Evolutionary conservation across 1,140 invertebrate genomes (phyloP), one percentile per base, ranked within the genome.

Genomic region (Drosophila nebulosa): DNA sequence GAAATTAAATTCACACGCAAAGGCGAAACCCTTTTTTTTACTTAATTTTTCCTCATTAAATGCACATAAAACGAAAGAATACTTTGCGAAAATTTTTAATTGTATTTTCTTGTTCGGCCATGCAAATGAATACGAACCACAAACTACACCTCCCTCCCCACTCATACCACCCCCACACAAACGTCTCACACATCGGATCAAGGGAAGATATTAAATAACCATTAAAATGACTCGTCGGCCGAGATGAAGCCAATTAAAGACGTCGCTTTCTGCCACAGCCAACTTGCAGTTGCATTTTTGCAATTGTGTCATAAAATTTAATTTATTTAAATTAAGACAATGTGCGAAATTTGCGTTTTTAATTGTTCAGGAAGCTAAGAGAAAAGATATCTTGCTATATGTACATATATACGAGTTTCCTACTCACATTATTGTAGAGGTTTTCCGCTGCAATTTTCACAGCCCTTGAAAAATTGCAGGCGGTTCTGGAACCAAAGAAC

Each of bases 301-400:
- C 74, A 30, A 51, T 73, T 79, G 83, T 88, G 83, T 77, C 83
- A 76, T 88, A 89, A 88, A 86, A 88, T 79, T 76, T 88, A 89
- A 88, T 88, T 88, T 83, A 88, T 88, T 88, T 88, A 88, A 88
- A 88, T 88, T 88, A 89, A 89, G 84, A 64, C 78, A 83, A 88
- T 76, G 83, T 39, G 36, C 36, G 68, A 79, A 86, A 79, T 88
- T 88, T 88, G 84, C 84, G 71, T 89, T 89, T 88, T 88, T 89
- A 88, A 88, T 88, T 88, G 84, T 66, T 69, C 66, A 69, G 75
- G 70, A 14, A 55, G 52, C 10, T 30, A 52, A 26, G n/a, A n/a
- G n/a, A n/a, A 52, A 12, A 24, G 21, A 26, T 35, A 27, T 16
- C 27, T 56, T 0, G 30, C 9, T n/a, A 7, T 12, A 22, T 16